Base-by-base conservation (phyloP, 2,113 vertebrate genomes). In the Ploceus nigricollis region DNA sequence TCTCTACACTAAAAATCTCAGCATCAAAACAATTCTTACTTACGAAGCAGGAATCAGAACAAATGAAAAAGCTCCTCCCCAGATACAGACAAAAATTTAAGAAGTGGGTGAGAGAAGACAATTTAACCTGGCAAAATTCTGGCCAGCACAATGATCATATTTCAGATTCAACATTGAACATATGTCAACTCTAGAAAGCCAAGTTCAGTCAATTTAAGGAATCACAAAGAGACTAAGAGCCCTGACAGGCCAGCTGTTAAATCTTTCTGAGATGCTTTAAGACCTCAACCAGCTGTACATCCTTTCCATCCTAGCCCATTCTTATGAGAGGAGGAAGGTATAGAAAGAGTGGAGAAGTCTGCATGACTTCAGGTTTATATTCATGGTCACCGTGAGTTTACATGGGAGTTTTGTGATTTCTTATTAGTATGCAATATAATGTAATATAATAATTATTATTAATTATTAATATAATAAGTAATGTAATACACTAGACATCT, bases 261-360 rank as follows among this genome's bases (percentile, higher is more conserved):
- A 92, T 78, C 80, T 66, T 92, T 78, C 60, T 81, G 80, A 86
- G 76, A 76, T 89, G 69, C 80, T 87, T 83, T 95, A 93, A 83
- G 86, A 68, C 35, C 60, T 93, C 91, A 51, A 42, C 50, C 82
- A 90, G 76, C 86, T 82, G 80, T 47, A 70, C 5, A 10, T 69
- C 28, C 20, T 69, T 65, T 65, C 66, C 45, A 86, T 61, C 63
- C 54, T 31, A 69, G 53, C 5, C 53, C 22, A 10, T 13, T 93
- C 63, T 53, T 57, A 25, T 12, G 5, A 68, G 28, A 92, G 45
- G 1, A 85, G 28, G 58, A 90, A 87, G 31, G 31, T 53, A 15
- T 2, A 87, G n/a, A 48, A 83, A 35, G n/a, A 82, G 23, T 48
- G 25, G 22, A 56, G n/a, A 82, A 93, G 23, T 57, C 87, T 76